Conservation (phyloP, 2,113 vertebrate species). For the Rhinopomastus cyanomelas region DNA sequence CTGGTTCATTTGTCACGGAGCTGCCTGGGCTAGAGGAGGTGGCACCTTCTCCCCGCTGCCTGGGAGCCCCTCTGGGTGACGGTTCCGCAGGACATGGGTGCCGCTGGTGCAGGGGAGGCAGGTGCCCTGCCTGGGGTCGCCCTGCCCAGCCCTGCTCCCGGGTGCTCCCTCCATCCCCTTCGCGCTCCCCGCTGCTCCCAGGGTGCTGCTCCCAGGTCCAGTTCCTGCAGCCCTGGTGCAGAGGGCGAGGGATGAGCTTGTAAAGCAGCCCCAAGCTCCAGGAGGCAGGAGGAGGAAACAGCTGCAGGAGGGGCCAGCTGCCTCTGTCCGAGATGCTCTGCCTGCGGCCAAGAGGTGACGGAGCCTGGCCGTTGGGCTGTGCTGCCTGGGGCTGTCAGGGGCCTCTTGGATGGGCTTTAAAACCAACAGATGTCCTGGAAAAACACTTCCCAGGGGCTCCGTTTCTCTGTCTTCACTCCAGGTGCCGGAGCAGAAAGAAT, state of each 20-base stretch:
- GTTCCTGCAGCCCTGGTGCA: neutral
- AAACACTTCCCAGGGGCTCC: neutral
- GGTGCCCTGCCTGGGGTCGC: neutral
- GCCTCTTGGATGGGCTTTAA: accelerated
- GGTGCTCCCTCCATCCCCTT: accelerated
- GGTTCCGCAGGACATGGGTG: neutral
- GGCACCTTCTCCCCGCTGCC: neutral
- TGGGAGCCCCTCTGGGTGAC: neutral
- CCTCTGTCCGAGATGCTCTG: neutral
- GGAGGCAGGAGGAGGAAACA: neutral
- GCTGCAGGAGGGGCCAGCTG: neutral
- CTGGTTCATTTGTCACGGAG: accelerated
- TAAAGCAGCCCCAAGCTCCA: accelerated
- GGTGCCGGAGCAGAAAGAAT: neutral
- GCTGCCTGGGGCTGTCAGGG: neutral
- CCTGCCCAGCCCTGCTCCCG: neutral
- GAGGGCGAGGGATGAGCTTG: neutral
- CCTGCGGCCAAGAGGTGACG: neutral
- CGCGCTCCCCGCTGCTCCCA: neutral
- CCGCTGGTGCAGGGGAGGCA: accelerated
- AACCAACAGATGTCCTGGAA: neutral
- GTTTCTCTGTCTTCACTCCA: accelerated
- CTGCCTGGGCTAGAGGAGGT: neutral
- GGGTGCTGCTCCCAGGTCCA: neutral
- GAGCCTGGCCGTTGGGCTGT: neutral